Base-by-base conservation (phyloP, 2,888 invertebrate genomes). In the Diaphora mendica region DNA sequence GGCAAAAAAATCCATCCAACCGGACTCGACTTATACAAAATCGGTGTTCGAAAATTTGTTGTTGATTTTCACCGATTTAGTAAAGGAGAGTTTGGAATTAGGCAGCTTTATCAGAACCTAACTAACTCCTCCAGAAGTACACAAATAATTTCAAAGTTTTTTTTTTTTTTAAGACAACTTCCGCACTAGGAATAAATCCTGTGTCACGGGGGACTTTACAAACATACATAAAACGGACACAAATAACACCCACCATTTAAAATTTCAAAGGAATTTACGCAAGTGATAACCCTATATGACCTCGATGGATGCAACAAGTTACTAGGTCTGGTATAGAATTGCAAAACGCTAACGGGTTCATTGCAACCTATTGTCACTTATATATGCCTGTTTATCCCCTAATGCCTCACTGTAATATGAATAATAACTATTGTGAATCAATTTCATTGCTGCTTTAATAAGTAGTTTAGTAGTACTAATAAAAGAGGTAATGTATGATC, bases 361-460 rank as follows among this genome's bases (percentile, higher is more conserved):
- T n/a, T 55, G 51, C 26, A 51, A 48, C 39, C 51, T 20, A 71
- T 71, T 71, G 66, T 66, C 42, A 66, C 66, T 42, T 71, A 55
- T 59, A 71, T 64, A 33, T 48, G 17, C n/a, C 42, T 23, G 42
- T 44, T 64, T 48, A 70, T 64, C 15, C 48, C 64, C 70, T 48
- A 13, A 62, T 55, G 64, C 51, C 20, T 48, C 65, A 23, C 48
- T 48, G 20, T 26, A 48, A 35, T 33, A n/a, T 64, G 35, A 65
- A 70, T 70, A 62, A 30, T 62, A 59, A 23, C 62, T 39, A 20
- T 26, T 26, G 39, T 33, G 23, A 30, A 62, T 62, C 23, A 13
- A 64, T 20, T 64, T 20, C 13, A 59, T 17, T 13, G 55, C 3
- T n/a, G 11, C 11, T 11, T 59, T 59, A 59, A 59, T 59, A 26